phyloP scores from a whole-genome alignment of 2,113 vertebrate species.

The Apus apus region DNA sequence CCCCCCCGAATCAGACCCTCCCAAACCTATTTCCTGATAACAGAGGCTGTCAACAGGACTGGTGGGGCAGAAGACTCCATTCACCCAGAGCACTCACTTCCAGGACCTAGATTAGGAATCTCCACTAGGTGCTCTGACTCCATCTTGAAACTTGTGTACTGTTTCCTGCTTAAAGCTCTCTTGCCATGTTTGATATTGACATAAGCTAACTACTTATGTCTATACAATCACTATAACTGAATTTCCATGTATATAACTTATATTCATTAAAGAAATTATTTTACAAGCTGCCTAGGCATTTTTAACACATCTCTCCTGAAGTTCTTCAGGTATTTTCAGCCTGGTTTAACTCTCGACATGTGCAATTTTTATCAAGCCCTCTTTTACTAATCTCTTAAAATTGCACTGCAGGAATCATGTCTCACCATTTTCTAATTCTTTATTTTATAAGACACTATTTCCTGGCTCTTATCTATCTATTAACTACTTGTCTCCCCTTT shows the following conservation, averaged over 20 bases:
- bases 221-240: neutral
- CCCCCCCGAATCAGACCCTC: fast-evolving
- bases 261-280: neutral
- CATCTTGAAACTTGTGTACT: neutral
- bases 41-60: neutral
- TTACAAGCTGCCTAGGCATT: neutral
- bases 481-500: neutral
- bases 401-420: neutral
- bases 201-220: neutral
- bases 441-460: neutral
- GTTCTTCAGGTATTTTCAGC: neutral
- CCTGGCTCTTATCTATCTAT: neutral
- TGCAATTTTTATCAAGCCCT: neutral
- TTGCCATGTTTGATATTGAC: neutral
- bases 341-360: neutral
- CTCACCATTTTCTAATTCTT: too few species aligned
- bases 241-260: neutral
- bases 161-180: neutral
- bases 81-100: neutral
- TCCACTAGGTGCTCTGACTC: too few species aligned
- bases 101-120: neutral
- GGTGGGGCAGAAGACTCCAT: neutral
- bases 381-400: neutral
- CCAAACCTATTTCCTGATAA: fast-evolving
- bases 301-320: neutral